phyloP scores from a whole-genome alignment of 2,113 vertebrate genomes.

The Pipra filicauda region DNA sequence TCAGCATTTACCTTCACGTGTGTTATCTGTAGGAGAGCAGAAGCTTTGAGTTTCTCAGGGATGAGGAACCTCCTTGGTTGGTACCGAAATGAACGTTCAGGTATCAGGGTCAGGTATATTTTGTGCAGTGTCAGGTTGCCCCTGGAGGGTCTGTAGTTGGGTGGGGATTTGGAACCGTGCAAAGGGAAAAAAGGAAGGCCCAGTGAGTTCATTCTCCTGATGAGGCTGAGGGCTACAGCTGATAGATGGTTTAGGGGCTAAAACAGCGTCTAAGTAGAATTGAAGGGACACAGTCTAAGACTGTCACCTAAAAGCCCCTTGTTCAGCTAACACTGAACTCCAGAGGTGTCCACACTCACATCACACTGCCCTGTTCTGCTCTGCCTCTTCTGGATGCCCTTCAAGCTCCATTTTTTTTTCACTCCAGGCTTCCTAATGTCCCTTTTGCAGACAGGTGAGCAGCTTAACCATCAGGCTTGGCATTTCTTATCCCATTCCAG shows the following conservation, averaged over 20 bases:
- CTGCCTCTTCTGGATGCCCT: not conserved
- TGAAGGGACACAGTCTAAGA: not conserved
- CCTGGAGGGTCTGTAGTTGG: not conserved
- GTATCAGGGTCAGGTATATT: not conserved
- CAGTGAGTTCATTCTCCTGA: not conserved
- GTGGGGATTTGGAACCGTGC: not conserved
- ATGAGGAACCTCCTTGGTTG: not conserved
- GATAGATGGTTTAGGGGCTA: not conserved
- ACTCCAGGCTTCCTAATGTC: not conserved
- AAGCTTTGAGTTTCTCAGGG: not conserved
- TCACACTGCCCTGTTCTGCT: accelerated
- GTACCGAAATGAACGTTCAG: not conserved
- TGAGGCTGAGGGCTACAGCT: not conserved
- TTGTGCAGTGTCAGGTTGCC: not conserved
- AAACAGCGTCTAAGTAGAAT: not conserved
- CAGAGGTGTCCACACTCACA: accelerated
- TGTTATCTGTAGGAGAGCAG: not conserved
- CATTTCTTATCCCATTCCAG: not conserved
- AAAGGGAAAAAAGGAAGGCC: not conserved
- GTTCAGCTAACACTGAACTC: not conserved
- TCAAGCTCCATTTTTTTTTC: not conserved
- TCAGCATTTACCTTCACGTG: not conserved
- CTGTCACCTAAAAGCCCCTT: not conserved
- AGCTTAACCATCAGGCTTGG: not conserved
- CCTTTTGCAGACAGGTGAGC: not conserved